phyloP scores from a whole-genome alignment of 1,140 invertebrate species.

The Temnothorax longispinosus region DNA sequence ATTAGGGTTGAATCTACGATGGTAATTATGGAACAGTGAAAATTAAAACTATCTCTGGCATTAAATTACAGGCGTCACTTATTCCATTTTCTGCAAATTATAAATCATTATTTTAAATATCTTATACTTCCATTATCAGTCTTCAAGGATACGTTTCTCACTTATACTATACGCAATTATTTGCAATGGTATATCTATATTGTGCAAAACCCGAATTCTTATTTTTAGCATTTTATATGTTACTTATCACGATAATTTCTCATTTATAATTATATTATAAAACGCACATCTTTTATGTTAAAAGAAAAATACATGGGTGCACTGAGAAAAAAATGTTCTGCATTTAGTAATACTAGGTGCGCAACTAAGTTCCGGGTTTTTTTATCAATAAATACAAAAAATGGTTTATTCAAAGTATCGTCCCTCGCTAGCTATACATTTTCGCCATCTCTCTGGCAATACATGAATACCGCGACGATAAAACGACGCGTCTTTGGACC shows the following conservation, averaged over 20 bases:
- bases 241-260: background rate
- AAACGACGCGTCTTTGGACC: too few species aligned
- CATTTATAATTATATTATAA: background rate
- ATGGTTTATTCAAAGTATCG: too few species aligned
- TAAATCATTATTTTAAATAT: constrained; percentile 8
- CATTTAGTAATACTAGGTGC: too few species aligned
- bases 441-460: too few species aligned
- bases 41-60: background rate
- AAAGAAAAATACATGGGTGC: background rate
- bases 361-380: too few species aligned
- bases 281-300: background rate
- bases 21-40: constrained; percentile 13
- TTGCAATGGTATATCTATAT: background rate
- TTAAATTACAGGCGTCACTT: constrained; percentile 25
- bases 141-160: background rate
- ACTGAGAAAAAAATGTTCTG: background rate
- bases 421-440: too few species aligned
- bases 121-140: background rate
- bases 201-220: background rate
- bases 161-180: background rate
- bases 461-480: too few species aligned
- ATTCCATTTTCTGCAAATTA: background rate
- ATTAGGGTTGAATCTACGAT: constrained; percentile 34
- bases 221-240: background rate
- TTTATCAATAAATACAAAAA: too few species aligned